Base-by-base conservation (phyloP, 1,140 invertebrate species). In the Drosophila burlai region DNA sequence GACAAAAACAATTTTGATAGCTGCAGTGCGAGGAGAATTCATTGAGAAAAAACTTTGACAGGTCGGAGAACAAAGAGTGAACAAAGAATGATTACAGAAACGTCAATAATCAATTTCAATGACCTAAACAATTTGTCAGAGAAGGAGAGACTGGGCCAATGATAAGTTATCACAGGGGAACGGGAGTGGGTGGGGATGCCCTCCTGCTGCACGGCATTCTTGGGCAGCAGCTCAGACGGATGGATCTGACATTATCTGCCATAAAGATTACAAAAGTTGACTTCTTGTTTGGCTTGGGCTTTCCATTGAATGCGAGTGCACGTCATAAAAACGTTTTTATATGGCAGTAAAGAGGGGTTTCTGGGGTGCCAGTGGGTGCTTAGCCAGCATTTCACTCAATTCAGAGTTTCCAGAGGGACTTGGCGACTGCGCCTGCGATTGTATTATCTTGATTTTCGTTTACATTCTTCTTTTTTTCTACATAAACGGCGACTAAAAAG, bases 241-340 rank as follows among this genome's bases (percentile, higher is more conserved):
- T 89, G 84, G 81, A 81, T 89, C 83, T 89, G 84, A 89, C 84
- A 89, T 81, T 89, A 89, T 89, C 84, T 89, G 84, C 77, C 77
- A 83, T 81, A 81, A 89, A 89, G 84, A 89, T 89, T 89, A 87
- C 84, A 79, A 69, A 69, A 89, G 84, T 89, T 81, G 81, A 89
- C 84, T 89, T 84, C 81, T 81, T 83, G 66, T 79, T 83, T 81
- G 84, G 73, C 74, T 81, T 69, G 73, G 77, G 64, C 69, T 57
- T 55, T 57, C 54, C 36, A 57, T 57, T 72, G 50, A 83, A 42
- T 87, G 54, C 54, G 80, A 83, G 75, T 81, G 81, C 78, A 81
- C 74, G 81, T 89, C 84, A 81, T 89, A 89, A 89, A 89, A 89
- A 89, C 65, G 84, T 76, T 89, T 72, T 72, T 57, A 38, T 55